Base-by-base conservation (phyloP, 2,113 vertebrate genomes). In the Siniperca knerii region DNA sequence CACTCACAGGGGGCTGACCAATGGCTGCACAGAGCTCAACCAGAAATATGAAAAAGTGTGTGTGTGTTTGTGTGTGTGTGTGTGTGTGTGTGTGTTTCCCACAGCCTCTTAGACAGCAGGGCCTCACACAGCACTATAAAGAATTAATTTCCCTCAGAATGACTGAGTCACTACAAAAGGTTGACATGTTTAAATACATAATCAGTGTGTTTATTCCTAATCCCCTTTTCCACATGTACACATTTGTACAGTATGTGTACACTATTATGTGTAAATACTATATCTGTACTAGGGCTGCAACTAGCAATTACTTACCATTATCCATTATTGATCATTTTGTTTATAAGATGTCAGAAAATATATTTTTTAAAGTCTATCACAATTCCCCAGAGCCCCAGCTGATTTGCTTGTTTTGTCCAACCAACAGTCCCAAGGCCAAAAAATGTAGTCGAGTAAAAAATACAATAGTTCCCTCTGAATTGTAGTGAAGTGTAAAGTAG, bases 41-140 rank as follows among this genome's bases (percentile, higher is more conserved):
- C 60, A 81, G 44, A 82, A 82, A 77, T 76, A 77, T 71, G 82
- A 80, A 50, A 83, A 87, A 75, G 77, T 77, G 70, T 71, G 57
- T 79, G 65, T 69, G 58, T 76, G 55, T 70, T 75, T 66, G 57
- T 79, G 76, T 57, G 79, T 85, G 75, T 74, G 61, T 75, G 68
- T 64, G 60, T 68, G 75, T 40, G 65, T 64, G 79, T 55, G 44
- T 72, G 58, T 72, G 58, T 80, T 62, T 92, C 68, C 69, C 84
- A 85, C 73, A 89, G 64, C 40, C 68, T 83, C 62, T 85, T 70
- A 77, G 60, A 21, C 61, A 72, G 66, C 69, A 69, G 23, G 61
- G 74, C 48, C 76, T 54, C 54, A 72, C 33, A 61, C 6, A 71
- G 33, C 46, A 46, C 57, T 70, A 57, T 15, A 16, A 48, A 58